These are phyloP conservation scores for Lepidocolaptes lacrymiger DNA, from an alignment of 2,797 vertebrate species.

Conservation along the genomic window DNA sequence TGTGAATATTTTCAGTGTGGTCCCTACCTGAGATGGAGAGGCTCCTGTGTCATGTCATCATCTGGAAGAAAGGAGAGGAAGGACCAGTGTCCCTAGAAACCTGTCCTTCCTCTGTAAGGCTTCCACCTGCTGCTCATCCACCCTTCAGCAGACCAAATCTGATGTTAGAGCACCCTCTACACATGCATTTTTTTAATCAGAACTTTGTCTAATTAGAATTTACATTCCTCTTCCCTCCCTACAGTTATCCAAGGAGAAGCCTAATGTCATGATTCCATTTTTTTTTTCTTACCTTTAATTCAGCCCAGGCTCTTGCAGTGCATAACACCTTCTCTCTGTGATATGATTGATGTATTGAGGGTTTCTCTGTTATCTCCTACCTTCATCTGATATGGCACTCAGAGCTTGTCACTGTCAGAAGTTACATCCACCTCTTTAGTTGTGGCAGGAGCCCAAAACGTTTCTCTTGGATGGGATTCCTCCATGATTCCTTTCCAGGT, in stretches of 20 bases:
- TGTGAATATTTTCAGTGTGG: fast-evolving
- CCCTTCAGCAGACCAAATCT: not conserved
- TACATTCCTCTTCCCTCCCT: not conserved
- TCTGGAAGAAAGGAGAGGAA: not conserved
- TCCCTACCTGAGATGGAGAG: not conserved
- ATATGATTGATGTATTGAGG: not conserved
- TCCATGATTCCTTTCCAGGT: not conserved
- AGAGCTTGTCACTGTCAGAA: conserved; percentile 23
- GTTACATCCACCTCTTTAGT: not conserved
- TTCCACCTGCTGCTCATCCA: not conserved
- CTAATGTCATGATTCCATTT: not conserved
- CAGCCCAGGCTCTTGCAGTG: not conserved
- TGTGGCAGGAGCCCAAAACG: not conserved
- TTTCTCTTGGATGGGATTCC: not conserved
- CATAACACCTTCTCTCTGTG: not conserved
- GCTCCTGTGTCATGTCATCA: not conserved
- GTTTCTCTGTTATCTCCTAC: conserved; percentile 1
- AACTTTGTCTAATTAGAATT: not conserved
- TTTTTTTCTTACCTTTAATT: not conserved
- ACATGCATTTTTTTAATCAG: not conserved
- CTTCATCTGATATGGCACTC: not conserved
- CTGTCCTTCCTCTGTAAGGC: not conserved
- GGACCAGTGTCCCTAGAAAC: not conserved
- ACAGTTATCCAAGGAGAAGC: not conserved
- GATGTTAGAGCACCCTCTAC: not conserved